These are phyloP conservation scores for Macaria notata DNA, from an alignment of 2,888 invertebrate genomes.

Conservation along the genomic window DNA sequence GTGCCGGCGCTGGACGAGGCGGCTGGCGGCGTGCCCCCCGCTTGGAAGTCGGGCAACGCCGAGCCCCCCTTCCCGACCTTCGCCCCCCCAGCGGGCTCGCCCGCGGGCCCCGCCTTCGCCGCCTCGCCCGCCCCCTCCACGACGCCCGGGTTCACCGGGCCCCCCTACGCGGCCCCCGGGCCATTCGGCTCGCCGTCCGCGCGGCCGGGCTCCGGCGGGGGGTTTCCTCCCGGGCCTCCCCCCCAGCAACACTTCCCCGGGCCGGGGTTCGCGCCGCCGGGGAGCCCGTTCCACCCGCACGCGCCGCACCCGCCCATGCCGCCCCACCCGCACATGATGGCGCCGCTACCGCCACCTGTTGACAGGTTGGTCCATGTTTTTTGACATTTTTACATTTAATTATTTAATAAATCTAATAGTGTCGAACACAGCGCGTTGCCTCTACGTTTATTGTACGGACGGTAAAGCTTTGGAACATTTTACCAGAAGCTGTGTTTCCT, in stretches of 20 bases:
- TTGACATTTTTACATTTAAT: not conserved
- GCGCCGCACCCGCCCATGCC: slow-evolving; percentile 94
- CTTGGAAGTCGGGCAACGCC: slow-evolving; percentile 87
- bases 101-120: slow-evolving; percentile 86
- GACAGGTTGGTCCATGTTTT: slow-evolving; percentile 84
- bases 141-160: slow-evolving; percentile 87
- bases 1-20: slow-evolving; percentile 80
- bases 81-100: slow-evolving; percentile 91
- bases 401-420: too few relatives aligned
- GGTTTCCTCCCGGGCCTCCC: slow-evolving; percentile 90
- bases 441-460: too few relatives aligned
- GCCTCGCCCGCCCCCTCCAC: slow-evolving; percentile 86
- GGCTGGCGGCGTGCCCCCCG: slow-evolving; percentile 75
- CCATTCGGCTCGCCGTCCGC: slow-evolving; percentile 85
- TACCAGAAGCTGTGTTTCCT: too few relatives aligned
- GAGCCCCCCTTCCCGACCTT: slow-evolving; percentile 87
- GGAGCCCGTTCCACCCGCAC: slow-evolving; percentile 91
- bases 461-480: too few relatives aligned
- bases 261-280: slow-evolving; percentile 88
- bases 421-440: too few relatives aligned
- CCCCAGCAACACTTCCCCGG: slow-evolving; percentile 87
- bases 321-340: slow-evolving; percentile 83
- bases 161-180: slow-evolving; percentile 85
- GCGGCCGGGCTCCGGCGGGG: slow-evolving; percentile 91
- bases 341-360: slow-evolving; percentile 88